Evolutionary conservation across 2,888 invertebrate genomes (phyloP).

Genomic region (Lasioglossum pauxillum): DNA sequence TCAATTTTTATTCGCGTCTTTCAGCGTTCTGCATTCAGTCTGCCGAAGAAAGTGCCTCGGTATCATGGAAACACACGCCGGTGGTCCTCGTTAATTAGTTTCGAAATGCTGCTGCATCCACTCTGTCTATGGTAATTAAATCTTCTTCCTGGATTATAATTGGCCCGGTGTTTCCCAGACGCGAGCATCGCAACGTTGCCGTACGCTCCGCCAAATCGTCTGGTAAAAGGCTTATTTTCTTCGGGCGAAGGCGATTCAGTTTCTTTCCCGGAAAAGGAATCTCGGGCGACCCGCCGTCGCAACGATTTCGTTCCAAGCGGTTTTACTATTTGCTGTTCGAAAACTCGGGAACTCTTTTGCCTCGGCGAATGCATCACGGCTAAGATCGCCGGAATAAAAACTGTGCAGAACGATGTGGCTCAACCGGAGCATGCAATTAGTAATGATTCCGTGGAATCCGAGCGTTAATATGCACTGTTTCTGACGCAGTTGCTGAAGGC

Average conservation of each 20-base stretch:
- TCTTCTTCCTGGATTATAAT: constrained; percentile 36
- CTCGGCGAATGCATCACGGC: not conserved
- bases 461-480: not conserved
- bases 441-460: not conserved
- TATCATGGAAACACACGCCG: not conserved
- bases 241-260: not conserved
- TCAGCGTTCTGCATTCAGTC: not conserved
- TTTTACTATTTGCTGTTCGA: not conserved
- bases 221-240: not conserved
- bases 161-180: not conserved
- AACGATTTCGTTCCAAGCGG: not conserved
- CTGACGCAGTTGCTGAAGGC: not conserved
- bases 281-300: not conserved
- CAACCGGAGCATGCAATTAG: not conserved
- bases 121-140: constrained; percentile 15
- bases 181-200: not conserved
- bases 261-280: constrained; percentile 1
- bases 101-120: not conserved
- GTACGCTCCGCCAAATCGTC: constrained; percentile 9
- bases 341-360: not conserved
- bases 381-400: not conserved
- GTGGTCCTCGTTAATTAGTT: constrained; percentile 14
- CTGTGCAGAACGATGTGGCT: not conserved
- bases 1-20: not conserved
- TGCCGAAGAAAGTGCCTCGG: constrained; percentile 8